Base-by-base conservation (phyloP, 2,113 vertebrate genomes). In the Noturus placidus region DNA sequence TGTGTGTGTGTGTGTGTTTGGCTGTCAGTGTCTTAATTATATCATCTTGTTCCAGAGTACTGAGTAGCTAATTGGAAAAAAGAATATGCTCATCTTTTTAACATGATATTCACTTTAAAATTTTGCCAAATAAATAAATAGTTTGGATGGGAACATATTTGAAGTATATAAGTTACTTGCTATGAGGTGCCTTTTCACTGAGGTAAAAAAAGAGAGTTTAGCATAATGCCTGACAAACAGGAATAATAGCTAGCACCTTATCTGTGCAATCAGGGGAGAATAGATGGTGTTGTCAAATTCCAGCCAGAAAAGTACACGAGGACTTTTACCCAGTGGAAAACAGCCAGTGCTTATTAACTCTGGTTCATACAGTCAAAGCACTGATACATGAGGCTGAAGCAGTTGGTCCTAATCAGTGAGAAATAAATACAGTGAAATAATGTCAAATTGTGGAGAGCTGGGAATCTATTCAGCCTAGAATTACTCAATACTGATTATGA, bases 201-300 rank as follows among this genome's bases (percentile, higher is more conserved):
- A 27, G 67, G 67, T 1, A 50, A 50, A 83, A 83, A 61, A 74
- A 86, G 70, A 33, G 72, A 91, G 85, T 88, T 91, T 87, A 87
- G 89, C 90, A 91, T 91, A 91, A 91, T 89, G 86, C 89, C 85
- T 82, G 88, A 84, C 88, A 91, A 91, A 88, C 86, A 83, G 90
- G 82, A 91, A 87, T 86, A 89, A 87, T 91, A 87, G 87, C 85
- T 46, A 57, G 81, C 74, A 15, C 46, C 78, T 79, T 90, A 91
- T 90, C 88, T 63, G 87, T 77, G 79, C 50, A 35, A 90, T 92
- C 91, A 89, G 85, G 81, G 35, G 87, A 88, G 83, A 91, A 92
- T 90, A 87, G 90, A 92, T 90, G 90, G 88, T 89, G 87, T 86
- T 92, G 91, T 92, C 91, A 91, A 81, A 87, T 87, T 87, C 80